Percentiles rank a stretch among this genome's conserved stretches.
phyloP scores from a whole-genome alignment of 2,888 invertebrate genomes.

The Magallana nippona region DNA sequence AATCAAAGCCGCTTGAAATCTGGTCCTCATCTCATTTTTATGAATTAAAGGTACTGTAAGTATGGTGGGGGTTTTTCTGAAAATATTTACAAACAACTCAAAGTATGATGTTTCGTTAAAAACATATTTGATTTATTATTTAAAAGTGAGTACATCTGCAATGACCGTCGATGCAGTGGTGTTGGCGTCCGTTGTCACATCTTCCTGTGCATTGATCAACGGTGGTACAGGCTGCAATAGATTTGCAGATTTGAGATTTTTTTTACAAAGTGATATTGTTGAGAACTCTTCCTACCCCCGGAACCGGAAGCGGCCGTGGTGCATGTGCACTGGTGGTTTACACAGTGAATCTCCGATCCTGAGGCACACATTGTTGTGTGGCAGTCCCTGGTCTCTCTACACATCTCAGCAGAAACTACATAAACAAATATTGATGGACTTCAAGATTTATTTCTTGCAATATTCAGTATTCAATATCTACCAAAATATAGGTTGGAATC shows the following conservation, averaged over 20 bases:
- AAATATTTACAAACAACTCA: too few species aligned
- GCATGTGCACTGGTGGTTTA: neutral
- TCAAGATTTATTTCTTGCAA: too few species aligned
- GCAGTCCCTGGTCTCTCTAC: neutral
- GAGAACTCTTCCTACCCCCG: neutral
- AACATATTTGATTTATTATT: neutral
- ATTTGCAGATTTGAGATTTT: too few species aligned
- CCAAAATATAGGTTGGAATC: too few species aligned
- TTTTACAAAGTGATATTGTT: too few species aligned
- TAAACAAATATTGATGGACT: neutral
- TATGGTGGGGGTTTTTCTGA: too few species aligned
- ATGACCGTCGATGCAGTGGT: conserved; percentile 7
- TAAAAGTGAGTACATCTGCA: neutral
- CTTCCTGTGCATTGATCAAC: neutral
- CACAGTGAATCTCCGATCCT: neutral
- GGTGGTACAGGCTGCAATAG: neutral
- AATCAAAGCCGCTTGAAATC: too few species aligned
- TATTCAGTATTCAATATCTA: too few species aligned
- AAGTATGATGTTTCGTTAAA: too few species aligned
- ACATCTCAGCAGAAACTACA: neutral
- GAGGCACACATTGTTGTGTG: neutral
- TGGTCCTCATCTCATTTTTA: too few species aligned
- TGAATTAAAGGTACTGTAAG: too few species aligned
- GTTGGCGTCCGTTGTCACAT: neutral
- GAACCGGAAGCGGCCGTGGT: neutral